These are phyloP conservation scores for Lasioglossum lativentre DNA, from an alignment of 2,888 invertebrate species.

Conservation along the genomic window DNA sequence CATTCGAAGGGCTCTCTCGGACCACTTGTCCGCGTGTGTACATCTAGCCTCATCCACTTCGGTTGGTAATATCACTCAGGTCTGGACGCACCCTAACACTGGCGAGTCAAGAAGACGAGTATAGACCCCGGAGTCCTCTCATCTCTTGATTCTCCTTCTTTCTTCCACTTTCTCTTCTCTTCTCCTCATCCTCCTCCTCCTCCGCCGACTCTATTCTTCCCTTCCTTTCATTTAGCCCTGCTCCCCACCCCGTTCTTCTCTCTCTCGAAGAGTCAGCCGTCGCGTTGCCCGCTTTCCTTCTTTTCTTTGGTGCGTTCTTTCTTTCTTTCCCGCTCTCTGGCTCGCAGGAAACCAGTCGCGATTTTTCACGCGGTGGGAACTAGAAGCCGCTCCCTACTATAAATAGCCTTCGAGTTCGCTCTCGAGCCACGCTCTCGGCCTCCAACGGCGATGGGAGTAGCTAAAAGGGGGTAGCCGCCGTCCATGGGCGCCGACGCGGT, in stretches of 20 bases:
- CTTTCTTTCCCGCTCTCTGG: constrained; percentile 36
- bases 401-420: constrained; percentile 79
- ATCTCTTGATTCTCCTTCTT: neutral
- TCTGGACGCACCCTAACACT: constrained; percentile 32
- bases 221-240: constrained; percentile 46
- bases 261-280: constrained; percentile 7
- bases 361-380: constrained; percentile 77
- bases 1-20: neutral
- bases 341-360: constrained; percentile 75
- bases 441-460: constrained; percentile 67
- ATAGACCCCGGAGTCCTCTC: constrained; percentile 19
- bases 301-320: constrained; percentile 51
- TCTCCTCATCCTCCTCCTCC: neutral
- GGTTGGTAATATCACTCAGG: neutral
- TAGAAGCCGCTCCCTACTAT: constrained; percentile 79
- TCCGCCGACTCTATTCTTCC: constrained; percentile 32
- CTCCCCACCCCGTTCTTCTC: neutral
- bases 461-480: constrained; percentile 71
- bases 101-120: constrained; percentile 38
- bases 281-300: constrained; percentile 25
- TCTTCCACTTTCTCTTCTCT: neutral
- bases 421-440: constrained; percentile 69
- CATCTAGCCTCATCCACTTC: neutral
- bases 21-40: neutral
- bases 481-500: constrained; percentile 63